Evolutionary conservation across 2,888 invertebrate genomes (phyloP).

Genomic region (Ephialtes manifestator): DNA sequence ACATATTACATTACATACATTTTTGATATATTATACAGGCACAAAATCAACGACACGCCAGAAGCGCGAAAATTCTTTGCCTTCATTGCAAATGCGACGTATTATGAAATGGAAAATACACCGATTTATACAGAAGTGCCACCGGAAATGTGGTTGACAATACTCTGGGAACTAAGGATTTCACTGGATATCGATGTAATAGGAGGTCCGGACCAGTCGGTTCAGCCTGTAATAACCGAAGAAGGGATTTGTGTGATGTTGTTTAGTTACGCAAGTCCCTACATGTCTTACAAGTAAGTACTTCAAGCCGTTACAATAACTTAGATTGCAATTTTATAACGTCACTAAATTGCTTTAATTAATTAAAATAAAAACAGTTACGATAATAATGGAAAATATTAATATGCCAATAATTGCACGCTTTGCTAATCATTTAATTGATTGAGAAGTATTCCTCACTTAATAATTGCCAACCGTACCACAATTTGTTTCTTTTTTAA

Average conservation of each 20-base stretch:
- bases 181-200: no score
- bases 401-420: no score
- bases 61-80: conserved; percentile 74
- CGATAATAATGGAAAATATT: no score
- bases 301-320: neutral
- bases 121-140: conserved; percentile 70
- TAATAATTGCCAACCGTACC: no score
- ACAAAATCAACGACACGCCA: conserved; percentile 73
- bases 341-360: no score
- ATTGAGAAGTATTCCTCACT: no score
- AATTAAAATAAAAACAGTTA: no score
- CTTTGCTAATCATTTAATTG: no score
- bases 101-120: conserved; percentile 66
- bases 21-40: conserved; percentile 68
- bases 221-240: conserved; percentile 75
- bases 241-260: conserved; percentile 74
- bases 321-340: no score
- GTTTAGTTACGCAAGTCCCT: conserved; percentile 64
- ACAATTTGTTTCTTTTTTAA: no score
- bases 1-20: no score
- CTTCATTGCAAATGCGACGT: conserved; percentile 71
- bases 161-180: conserved; percentile 77
- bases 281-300: conserved; percentile 74
- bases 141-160: conserved; percentile 74
- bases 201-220: no score